phyloP scores from a whole-genome alignment of 2,888 invertebrate species.

The Xylota segnis region DNA sequence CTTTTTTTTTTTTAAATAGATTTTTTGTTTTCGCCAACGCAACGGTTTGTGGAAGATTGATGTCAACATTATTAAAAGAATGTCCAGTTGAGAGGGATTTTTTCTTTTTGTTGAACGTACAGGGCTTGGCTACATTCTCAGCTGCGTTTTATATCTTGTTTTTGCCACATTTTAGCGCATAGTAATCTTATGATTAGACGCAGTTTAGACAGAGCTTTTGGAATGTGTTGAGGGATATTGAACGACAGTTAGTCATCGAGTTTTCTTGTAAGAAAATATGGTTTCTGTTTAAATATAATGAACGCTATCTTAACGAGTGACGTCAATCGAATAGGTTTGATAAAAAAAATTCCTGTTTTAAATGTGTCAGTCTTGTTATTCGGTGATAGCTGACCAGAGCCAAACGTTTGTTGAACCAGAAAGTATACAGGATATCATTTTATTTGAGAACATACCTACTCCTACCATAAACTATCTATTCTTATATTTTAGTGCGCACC shows the following conservation, averaged over 20 bases:
- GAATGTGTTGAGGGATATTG: neutral
- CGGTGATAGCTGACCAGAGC: too few species aligned
- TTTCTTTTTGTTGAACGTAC: neutral
- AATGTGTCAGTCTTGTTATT: too few species aligned
- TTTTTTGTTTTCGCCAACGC: neutral
- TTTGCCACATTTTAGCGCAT: neutral
- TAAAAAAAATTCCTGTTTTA: neutral
- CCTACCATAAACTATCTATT: too few species aligned
- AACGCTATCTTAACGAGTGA: neutral
- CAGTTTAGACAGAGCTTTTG: neutral
- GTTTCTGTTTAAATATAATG: neutral
- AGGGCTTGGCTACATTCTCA: too few species aligned
- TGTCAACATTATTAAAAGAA: slow-evolving; percentile 1
- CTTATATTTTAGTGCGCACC: too few species aligned
- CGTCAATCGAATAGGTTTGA: neutral
- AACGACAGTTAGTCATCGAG: neutral
- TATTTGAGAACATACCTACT: too few species aligned
- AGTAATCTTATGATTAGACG: neutral
- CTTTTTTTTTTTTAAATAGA: neutral
- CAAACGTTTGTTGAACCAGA: too few species aligned
- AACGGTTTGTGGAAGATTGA: neutral
- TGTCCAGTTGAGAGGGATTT: neutral
- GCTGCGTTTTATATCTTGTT: neutral
- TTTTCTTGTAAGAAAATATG: neutral
- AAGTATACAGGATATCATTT: too few species aligned